Evolutionary conservation across 1,140 invertebrate genomes (phyloP).

Genomic region (Glomeris maerens): DNA sequence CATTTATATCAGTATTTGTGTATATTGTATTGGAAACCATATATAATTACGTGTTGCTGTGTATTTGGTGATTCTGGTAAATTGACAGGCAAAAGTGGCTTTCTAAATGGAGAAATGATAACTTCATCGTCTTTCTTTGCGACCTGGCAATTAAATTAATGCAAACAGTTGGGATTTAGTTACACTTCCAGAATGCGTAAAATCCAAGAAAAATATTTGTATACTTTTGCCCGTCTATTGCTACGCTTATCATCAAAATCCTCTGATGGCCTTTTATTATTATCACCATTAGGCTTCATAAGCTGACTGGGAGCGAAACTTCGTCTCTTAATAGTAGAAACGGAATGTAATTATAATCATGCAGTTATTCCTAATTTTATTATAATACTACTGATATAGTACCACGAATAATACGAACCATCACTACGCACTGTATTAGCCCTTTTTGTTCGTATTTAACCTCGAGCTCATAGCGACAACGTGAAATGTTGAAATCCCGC

Average conservation of each 20-base stretch:
- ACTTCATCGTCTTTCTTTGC: slow-evolving; percentile 18
- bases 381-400: background rate
- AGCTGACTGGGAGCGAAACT: slow-evolving; percentile 42
- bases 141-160: background rate
- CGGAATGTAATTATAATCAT: background rate
- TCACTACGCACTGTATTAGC: background rate
- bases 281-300: slow-evolving; percentile 30
- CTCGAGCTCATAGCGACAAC: no score
- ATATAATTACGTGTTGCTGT: slow-evolving; percentile 29
- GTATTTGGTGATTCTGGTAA: slow-evolving; percentile 23
- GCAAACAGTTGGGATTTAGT: background rate
- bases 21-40: slow-evolving; percentile 9
- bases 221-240: background rate
- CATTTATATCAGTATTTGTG: slow-evolving; percentile 10
- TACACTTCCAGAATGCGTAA: background rate
- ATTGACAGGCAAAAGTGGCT: background rate
- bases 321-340: slow-evolving; percentile 24
- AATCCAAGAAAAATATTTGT: background rate
- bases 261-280: no score
- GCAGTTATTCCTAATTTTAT: background rate
- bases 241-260: slow-evolving; percentile 24
- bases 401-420: background rate
- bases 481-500: no score
- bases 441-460: background rate
- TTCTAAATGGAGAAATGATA: slow-evolving; percentile 21